Conservation (phyloP, 1,140 invertebrate genomes). For the Cataglyphis hispanica region DNA sequence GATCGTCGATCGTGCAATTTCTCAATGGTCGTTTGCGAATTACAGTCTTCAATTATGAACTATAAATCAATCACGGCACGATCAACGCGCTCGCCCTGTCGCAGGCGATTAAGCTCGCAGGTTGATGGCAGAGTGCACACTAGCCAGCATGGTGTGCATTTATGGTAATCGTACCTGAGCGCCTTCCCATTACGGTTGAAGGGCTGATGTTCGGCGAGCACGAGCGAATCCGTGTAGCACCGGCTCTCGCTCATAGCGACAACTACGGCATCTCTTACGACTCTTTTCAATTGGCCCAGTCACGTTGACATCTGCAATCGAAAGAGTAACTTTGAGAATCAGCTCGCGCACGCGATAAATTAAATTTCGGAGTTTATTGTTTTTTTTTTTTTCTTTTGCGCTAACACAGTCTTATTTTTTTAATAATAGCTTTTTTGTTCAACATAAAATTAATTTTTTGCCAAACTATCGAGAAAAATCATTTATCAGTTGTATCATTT, state of each 20-base stretch:
- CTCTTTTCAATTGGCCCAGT: slow-evolving; percentile 47
- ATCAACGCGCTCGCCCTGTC: slow-evolving; percentile 63
- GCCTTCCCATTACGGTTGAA: slow-evolving; percentile 84
- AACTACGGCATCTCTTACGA: slow-evolving; percentile 72
- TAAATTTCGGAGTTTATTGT: neutral
- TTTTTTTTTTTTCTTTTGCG: neutral
- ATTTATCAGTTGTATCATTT: no score
- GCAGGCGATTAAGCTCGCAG: slow-evolving; percentile 68
- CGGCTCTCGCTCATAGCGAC: slow-evolving; percentile 78
- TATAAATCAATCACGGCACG: slow-evolving; percentile 68
- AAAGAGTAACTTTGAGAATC: neutral
- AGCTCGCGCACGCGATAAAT: neutral
- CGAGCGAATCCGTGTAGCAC: slow-evolving; percentile 74
- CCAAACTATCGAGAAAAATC: no score
- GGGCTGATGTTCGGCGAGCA: slow-evolving; percentile 77
- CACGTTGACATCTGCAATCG: slow-evolving; percentile 70
- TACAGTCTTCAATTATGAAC: slow-evolving; percentile 68
- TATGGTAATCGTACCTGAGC: slow-evolving; percentile 81
- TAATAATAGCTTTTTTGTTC: neutral
- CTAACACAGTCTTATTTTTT: neutral
- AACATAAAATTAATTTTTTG: neutral
- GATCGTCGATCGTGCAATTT: no score
- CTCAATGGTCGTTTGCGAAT: slow-evolving; percentile 32
- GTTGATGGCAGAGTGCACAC: neutral
- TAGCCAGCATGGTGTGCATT: slow-evolving; percentile 44